Conservation (phyloP, 2,888 invertebrate species). For the Cheilosia grossa region DNA sequence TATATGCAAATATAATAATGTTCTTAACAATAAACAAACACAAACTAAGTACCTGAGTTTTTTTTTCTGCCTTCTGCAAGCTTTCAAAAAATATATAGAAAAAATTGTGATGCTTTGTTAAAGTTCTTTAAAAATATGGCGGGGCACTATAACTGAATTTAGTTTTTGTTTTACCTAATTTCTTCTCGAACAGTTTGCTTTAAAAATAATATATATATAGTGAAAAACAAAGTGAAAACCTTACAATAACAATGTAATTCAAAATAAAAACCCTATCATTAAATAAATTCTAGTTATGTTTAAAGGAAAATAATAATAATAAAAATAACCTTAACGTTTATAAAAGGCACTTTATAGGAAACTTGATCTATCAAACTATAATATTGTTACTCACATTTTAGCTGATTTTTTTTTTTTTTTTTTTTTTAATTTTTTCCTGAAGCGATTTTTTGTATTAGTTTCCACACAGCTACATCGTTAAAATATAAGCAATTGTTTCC, state of each 20-base stretch:
- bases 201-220: slow-evolving; percentile 15
- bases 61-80: slow-evolving; percentile 67
- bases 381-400: slow-evolving; percentile 47
- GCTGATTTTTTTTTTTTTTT: background rate
- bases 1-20: slow-evolving; percentile 56
- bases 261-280: slow-evolving; percentile 32
- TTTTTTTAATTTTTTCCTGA: slow-evolving; percentile 45
- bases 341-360: slow-evolving; percentile 74
- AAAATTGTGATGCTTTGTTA: slow-evolving; percentile 58
- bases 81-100: slow-evolving; percentile 34
- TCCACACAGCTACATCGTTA: slow-evolving; percentile 55
- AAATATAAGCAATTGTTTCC: slow-evolving; percentile 14
- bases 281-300: slow-evolving; percentile 30
- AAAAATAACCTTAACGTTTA: slow-evolving; percentile 57
- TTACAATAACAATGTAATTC: slow-evolving; percentile 33
- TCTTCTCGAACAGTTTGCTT: slow-evolving; percentile 1
- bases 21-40: slow-evolving; percentile 76
- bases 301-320: slow-evolving; percentile 16
- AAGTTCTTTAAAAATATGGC: slow-evolving; percentile 66
- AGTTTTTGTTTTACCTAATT: slow-evolving; percentile 13
- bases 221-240: slow-evolving; percentile 9
- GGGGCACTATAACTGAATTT: slow-evolving; percentile 41
- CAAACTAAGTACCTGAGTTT: slow-evolving; percentile 83
- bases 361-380: slow-evolving; percentile 50
- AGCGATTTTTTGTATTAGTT: slow-evolving; percentile 66